Evolutionary conservation across 1,140 invertebrate species (phyloP).

Genomic region (Meteorus sp.): DNA sequence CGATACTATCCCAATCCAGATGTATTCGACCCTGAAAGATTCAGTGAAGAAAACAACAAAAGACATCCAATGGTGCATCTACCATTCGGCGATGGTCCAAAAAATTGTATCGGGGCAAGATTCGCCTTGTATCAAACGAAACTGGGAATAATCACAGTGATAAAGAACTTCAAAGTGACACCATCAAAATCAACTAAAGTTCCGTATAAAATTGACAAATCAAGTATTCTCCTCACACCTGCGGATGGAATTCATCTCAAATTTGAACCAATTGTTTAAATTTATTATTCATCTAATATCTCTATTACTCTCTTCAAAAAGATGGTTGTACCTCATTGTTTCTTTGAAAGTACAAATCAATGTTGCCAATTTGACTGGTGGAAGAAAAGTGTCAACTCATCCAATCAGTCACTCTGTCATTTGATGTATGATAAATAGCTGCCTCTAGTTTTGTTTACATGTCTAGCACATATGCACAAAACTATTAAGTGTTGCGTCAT

Average conservation of each 20-base stretch:
- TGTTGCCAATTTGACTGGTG: too few species aligned
- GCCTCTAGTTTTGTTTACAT: too few species aligned
- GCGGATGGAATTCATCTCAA: constrained; percentile 22
- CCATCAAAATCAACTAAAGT: constrained; percentile 16
- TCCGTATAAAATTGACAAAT: constrained; percentile 19
- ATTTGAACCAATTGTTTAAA: constrained; percentile 9
- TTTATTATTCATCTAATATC: too few species aligned
- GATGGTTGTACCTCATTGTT: too few species aligned
- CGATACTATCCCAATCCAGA: constrained; percentile 64
- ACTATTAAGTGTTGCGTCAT: too few species aligned
- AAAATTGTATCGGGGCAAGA: constrained; percentile 56
- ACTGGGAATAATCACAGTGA: constrained; percentile 23
- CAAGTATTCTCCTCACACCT: constrained; percentile 8
- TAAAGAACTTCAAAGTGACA: constrained; percentile 17
- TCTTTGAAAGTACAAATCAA: too few species aligned
- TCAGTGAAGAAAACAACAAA: constrained; percentile 7
- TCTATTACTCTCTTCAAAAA: too few species aligned
- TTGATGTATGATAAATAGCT: too few species aligned
- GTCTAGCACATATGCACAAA: too few species aligned
- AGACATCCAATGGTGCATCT: background rate
- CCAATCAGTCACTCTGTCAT: too few species aligned
- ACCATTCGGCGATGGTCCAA: constrained; percentile 58
- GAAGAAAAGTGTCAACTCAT: too few species aligned
- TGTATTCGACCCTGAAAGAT: constrained; percentile 62
- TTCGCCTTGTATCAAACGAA: constrained; percentile 29